A percentile compares a stretch with the other conserved stretches of the same genome.
Evolutionary conservation across 2,113 vertebrate species (phyloP).

Genomic region (Nycticorax nycticorax): DNA sequence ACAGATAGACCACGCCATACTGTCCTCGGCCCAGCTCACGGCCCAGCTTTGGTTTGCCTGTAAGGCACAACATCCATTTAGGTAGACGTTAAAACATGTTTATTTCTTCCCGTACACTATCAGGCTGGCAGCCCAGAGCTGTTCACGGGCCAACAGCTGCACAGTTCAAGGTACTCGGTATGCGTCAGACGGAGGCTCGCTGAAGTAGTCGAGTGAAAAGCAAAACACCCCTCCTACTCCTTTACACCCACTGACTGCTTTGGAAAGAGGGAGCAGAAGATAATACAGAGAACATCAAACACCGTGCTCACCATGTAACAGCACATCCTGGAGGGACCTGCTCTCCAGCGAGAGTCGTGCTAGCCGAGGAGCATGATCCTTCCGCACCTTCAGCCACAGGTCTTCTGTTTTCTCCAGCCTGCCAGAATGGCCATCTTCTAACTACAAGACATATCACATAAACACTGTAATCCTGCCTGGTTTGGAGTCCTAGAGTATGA

Average conservation of each 20-base stretch:
- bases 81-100: background rate
- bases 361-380: constrained; percentile 93
- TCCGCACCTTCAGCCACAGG: constrained; percentile 93
- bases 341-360: constrained; percentile 95
- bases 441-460: constrained; percentile 53
- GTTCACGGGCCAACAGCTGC: background rate
- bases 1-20: constrained; percentile 96
- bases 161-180: background rate
- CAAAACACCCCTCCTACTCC: background rate
- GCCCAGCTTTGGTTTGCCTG: constrained; percentile 94
- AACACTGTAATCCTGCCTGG: background rate
- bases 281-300: background rate
- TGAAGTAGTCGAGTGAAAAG: background rate
- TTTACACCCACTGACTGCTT: background rate
- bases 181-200: background rate
- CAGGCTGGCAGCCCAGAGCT: background rate
- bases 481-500: background rate
- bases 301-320: constrained; percentile 85
- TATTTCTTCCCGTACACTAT: rapidly evolving
- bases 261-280: background rate
- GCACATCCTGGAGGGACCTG: constrained; percentile 91
- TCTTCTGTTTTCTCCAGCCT: constrained; percentile 96
- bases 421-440: constrained; percentile 95
- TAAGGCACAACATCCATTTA: background rate
- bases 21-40: constrained; percentile 94